These are phyloP conservation scores for Ptilorrhoa leucosticta DNA, from an alignment of 2,113 vertebrate species.

Conservation along the genomic window DNA sequence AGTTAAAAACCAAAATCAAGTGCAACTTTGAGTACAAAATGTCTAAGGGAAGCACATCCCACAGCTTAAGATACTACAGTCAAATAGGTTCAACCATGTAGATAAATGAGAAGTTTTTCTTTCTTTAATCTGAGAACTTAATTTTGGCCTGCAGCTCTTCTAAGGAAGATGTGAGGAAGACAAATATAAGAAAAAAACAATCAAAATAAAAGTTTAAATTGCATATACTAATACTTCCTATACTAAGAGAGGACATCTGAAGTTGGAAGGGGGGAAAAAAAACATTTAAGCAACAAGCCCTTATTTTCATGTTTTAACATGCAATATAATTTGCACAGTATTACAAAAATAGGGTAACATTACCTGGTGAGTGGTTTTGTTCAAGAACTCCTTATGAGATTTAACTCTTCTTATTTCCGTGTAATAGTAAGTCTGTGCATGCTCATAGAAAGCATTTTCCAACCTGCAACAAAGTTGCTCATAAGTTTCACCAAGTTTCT, in stretches of 20 bases:
- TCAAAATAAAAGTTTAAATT: background rate
- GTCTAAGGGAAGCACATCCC: background rate
- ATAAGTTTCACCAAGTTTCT: background rate
- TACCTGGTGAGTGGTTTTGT: constrained; percentile 99
- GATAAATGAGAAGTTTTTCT: background rate
- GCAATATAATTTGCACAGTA: background rate
- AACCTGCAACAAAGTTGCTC: constrained; percentile 74
- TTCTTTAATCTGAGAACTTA: background rate
- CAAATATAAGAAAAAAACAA: background rate
- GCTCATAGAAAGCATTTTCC: constrained; percentile 98
- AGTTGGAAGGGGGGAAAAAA: background rate
- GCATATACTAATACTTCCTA: background rate
- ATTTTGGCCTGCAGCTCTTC: background rate
- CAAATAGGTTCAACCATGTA: background rate
- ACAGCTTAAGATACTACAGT: background rate
- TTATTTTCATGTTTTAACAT: background rate
- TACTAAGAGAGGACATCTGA: background rate
- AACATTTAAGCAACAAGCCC: background rate
- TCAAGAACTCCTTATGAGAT: constrained; percentile 97
- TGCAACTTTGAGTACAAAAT: background rate
- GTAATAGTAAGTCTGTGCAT: constrained; percentile 97
- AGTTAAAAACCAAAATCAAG: background rate
- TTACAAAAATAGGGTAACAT: background rate
- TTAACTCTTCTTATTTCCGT: constrained; percentile 95
- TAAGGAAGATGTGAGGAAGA: background rate